These are phyloP conservation scores for Gymnobelideus leadbeateri DNA, from an alignment of 2,113 vertebrate genomes.

Conservation along the genomic window DNA sequence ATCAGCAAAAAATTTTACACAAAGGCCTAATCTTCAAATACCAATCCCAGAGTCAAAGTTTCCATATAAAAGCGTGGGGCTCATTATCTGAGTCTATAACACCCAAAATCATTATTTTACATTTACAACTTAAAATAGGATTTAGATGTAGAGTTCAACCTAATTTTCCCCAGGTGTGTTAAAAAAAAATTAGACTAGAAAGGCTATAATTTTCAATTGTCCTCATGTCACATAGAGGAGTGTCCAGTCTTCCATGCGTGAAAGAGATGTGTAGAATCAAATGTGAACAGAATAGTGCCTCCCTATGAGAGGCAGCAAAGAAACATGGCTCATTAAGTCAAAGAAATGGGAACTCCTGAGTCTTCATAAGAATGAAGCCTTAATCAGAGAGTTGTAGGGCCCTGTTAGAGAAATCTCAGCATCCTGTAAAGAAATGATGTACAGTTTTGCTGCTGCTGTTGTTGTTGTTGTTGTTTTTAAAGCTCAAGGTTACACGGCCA, in stretches of 20 bases:
- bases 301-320: slow-evolving; percentile 7
- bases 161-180: slow-evolving; percentile 11
- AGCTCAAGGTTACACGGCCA: too few relatives aligned
- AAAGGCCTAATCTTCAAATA: slow-evolving; percentile 34
- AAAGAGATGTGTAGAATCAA: slow-evolving; percentile 8
- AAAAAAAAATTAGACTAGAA: slow-evolving; percentile 28
- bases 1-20: background rate
- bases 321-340: background rate
- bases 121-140: background rate
- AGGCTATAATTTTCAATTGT: slow-evolving; percentile 8
- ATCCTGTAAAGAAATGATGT: background rate
- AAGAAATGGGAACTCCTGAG: slow-evolving; percentile 3
- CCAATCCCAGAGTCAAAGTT: slow-evolving; percentile 52
- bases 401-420: background rate
- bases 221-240: background rate
- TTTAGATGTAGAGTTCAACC: slow-evolving; percentile 30
- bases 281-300: background rate
- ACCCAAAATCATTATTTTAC: background rate
- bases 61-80: slow-evolving; percentile 15
- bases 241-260: background rate
- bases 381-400: background rate
- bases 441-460: too few relatives aligned
- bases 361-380: background rate
- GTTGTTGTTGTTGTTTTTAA: too few relatives aligned
- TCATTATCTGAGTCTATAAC: slow-evolving; percentile 23